These are phyloP conservation scores for Meghimatium bilineatum DNA, from an alignment of 2,888 invertebrate genomes.

Conservation along the genomic window DNA sequence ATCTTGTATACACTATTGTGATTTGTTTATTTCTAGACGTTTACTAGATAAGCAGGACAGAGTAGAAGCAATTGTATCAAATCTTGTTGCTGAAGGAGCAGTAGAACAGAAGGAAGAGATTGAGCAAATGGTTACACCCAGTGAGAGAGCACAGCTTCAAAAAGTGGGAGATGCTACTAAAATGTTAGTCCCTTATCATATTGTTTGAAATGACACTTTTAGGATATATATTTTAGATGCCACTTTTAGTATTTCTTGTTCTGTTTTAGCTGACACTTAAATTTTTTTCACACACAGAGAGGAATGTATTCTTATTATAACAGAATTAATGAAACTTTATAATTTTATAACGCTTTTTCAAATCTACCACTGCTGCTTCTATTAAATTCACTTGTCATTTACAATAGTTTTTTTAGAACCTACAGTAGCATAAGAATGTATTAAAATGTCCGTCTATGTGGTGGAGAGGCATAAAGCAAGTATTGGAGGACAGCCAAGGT, in stretches of 20 bases:
- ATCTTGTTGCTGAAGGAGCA: constrained; percentile 84
- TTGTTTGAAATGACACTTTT: neutral
- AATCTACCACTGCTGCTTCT: too few relatives aligned
- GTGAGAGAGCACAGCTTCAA: constrained; percentile 86
- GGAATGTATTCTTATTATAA: too few relatives aligned
- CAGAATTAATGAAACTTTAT: too few relatives aligned
- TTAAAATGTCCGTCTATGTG: too few relatives aligned
- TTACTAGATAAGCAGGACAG: constrained; percentile 91
- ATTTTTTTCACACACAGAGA: neutral
- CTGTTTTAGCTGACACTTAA: neutral
- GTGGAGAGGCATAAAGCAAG: too few relatives aligned
- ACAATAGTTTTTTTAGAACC: too few relatives aligned
- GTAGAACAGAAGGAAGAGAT: constrained; percentile 86
- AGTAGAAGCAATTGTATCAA: constrained; percentile 87
- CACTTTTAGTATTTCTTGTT: too few relatives aligned
- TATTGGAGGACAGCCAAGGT: too few relatives aligned
- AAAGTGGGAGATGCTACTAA: constrained; percentile 86
- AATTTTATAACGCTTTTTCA: too few relatives aligned
- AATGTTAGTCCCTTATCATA: constrained; percentile 77
- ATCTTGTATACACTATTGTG: neutral
- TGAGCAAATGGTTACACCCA: constrained; percentile 90
- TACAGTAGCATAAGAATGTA: too few relatives aligned
- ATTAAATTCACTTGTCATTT: too few relatives aligned
- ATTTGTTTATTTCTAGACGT: constrained; percentile 79
- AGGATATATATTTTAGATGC: neutral